These are phyloP conservation scores for Elysia crispata DNA, from an alignment of 2,888 invertebrate genomes.

Conservation along the genomic window DNA sequence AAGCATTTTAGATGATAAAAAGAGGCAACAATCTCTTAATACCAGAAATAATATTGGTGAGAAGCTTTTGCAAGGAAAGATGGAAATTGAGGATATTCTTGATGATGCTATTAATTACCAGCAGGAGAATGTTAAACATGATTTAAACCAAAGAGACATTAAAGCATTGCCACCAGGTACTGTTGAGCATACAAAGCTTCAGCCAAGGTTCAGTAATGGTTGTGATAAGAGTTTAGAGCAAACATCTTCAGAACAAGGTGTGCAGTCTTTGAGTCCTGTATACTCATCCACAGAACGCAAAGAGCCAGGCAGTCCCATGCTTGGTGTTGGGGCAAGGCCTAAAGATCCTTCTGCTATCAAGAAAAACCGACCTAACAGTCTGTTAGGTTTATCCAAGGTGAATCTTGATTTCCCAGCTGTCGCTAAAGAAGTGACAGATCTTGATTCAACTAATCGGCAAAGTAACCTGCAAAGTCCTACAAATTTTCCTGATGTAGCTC, in stretches of 20 bases:
- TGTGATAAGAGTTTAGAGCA: no score
- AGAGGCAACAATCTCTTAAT: neutral
- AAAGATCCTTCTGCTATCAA: slow-evolving; percentile 63
- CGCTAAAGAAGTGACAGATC: slow-evolving; percentile 4
- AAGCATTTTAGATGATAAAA: slow-evolving; percentile 23
- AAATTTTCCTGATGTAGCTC: neutral
- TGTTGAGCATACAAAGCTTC: no score
- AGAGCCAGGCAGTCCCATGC: slow-evolving; percentile 33
- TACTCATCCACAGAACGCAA: slow-evolving; percentile 4
- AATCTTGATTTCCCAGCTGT: slow-evolving; percentile 49
- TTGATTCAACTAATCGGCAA: neutral
- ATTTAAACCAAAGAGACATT: neutral
- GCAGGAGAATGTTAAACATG: neutral
- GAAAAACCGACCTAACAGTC: slow-evolving; percentile 64
- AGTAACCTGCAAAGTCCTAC: slow-evolving; percentile 1
- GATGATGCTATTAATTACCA: slow-evolving; percentile 45
- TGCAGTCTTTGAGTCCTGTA: slow-evolving; percentile 1
- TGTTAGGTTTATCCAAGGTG: slow-evolving; percentile 68
- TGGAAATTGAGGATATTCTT: slow-evolving; percentile 50
- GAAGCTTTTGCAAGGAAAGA: slow-evolving; percentile 41
- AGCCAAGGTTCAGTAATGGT: no score
- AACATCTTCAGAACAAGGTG: slow-evolving; percentile 1
- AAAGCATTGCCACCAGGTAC: neutral
- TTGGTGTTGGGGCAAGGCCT: slow-evolving; percentile 63
- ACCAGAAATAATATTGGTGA: slow-evolving; percentile 18